phyloP scores from a whole-genome alignment of 2,888 invertebrate species.

The Eudemis profundana region DNA sequence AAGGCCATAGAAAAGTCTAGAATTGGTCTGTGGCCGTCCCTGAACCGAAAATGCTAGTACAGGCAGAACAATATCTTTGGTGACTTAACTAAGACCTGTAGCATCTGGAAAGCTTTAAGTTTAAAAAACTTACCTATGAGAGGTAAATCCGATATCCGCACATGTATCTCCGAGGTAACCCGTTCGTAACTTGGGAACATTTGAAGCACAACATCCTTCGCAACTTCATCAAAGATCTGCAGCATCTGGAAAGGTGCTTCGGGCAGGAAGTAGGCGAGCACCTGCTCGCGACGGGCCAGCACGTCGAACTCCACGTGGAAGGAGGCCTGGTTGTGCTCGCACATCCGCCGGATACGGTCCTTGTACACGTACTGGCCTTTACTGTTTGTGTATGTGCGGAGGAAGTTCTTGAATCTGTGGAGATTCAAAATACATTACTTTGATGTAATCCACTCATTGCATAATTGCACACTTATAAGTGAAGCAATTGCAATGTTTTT shows the following conservation, averaged over 20 bases:
- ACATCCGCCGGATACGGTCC: slow-evolving; percentile 97
- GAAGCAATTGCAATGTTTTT: no score
- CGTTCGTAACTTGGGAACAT: slow-evolving; percentile 98
- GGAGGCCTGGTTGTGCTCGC: slow-evolving; percentile 95
- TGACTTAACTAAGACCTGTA: no score
- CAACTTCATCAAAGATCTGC: slow-evolving; percentile 97
- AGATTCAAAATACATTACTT: background rate
- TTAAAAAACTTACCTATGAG: slow-evolving; percentile 84
- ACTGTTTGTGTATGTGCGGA: slow-evolving; percentile 94
- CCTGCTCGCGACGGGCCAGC: slow-evolving; percentile 95
- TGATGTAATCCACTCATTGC: no score
- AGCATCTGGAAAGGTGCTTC: slow-evolving; percentile 99
- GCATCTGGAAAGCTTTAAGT: background rate
- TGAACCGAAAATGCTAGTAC: no score
- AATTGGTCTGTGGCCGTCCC: no score
- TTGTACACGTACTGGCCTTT: slow-evolving; percentile 95
- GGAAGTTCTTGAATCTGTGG: slow-evolving; percentile 92
- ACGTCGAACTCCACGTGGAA: slow-evolving; percentile 97
- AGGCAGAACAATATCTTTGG: no score
- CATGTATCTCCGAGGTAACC: slow-evolving; percentile 97
- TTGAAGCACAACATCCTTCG: slow-evolving; percentile 95
- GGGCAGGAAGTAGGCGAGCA: slow-evolving; percentile 97
- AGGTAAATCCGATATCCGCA: slow-evolving; percentile 97
- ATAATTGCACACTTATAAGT: no score
- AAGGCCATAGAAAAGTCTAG: no score